Base-by-base conservation (phyloP, 1,140 invertebrate species). In the Nasonia giraulti region DNA sequence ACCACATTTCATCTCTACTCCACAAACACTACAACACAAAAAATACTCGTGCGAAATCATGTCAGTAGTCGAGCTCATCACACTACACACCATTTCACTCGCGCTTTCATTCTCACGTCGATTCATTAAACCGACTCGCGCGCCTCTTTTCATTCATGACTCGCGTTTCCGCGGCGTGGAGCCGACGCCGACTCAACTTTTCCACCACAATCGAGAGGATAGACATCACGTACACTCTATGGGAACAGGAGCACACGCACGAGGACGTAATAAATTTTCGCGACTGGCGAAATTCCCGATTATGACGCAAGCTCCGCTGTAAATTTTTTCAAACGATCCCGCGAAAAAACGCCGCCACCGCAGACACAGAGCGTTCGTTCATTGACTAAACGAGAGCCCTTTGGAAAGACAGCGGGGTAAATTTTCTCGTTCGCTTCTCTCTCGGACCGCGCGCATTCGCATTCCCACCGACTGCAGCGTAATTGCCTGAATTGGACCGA, bases 401-500 rank as follows among this genome's bases (percentile, higher is more conserved):
- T 27, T 23, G 14, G 23, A 71, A 66, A 14, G 62, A 47, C 17
- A 33, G 81, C 12, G 0, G 47, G 23, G 33, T 37, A 66, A 83
- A 75, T 80, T 80, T 84, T 66, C 78, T 68, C 76, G 23, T 62
- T 62, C 23, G 50, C 10, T 23, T 20, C 83, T n/a, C n/a, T 10
- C 6, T 20, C 83, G 7, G n/a, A 68, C 69, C 69, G 81, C 86
- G 76, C 78, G 55, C 78, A 75, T 80, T 86, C 83, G 83, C 86
- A 90, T 91, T 92, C 90, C 89, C 90, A 92, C 88, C 87, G 83
- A 40, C 23, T 44, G 10, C 40, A 20, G 69, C 79, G 85, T 90
- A 92, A 92, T 92, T 92, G 91, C 82, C 87, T 89, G 87, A 91
- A 91, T 92, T 91, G 89, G 87, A 85, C 77, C 77, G 87, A 89